phyloP scores from a whole-genome alignment of 2,888 invertebrate genomes.

The Amiota communis region DNA sequence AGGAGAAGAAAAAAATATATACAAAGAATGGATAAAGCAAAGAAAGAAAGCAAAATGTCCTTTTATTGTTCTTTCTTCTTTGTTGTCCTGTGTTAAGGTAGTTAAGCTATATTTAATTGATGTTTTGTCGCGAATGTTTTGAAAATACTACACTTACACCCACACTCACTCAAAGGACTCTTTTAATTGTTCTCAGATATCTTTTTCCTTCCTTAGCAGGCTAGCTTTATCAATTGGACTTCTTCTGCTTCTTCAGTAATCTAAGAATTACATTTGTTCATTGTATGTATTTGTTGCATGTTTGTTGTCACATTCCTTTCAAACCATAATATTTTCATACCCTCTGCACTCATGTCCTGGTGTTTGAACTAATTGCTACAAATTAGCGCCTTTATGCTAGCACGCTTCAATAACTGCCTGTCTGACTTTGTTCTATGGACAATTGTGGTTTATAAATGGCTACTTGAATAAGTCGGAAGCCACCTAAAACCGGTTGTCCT shows the following conservation, averaged over 20 bases:
- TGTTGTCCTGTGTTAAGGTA: background rate
- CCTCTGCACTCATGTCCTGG: background rate
- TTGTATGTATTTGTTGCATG: conserved; percentile 24
- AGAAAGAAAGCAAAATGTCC: conserved; percentile 41
- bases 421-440: conserved; percentile 19
- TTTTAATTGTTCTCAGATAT: too few relatives aligned
- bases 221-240: too few relatives aligned
- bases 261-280: background rate
- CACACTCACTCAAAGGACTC: background rate
- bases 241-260: background rate
- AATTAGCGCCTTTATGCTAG: conserved; percentile 63
- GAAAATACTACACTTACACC: background rate
- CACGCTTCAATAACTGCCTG: conserved; percentile 29
- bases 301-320: conserved; percentile 25
- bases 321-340: conserved; percentile 33
- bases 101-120: conserved; percentile 19
- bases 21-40: conserved; percentile 41
- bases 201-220: too few relatives aligned
- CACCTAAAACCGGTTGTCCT: background rate
- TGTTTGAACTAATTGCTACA: conserved; percentile 54
- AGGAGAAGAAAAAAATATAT: conserved; percentile 17
- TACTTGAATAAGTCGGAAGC: too few relatives aligned
- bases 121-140: conserved; percentile 4
- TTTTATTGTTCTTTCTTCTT: background rate
- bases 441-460: too few relatives aligned